A percentile compares a stretch with the other conserved stretches of the same genome.
Conservation (phyloP, 2,113 vertebrate genomes). For the Loxodonta africana region DNA sequence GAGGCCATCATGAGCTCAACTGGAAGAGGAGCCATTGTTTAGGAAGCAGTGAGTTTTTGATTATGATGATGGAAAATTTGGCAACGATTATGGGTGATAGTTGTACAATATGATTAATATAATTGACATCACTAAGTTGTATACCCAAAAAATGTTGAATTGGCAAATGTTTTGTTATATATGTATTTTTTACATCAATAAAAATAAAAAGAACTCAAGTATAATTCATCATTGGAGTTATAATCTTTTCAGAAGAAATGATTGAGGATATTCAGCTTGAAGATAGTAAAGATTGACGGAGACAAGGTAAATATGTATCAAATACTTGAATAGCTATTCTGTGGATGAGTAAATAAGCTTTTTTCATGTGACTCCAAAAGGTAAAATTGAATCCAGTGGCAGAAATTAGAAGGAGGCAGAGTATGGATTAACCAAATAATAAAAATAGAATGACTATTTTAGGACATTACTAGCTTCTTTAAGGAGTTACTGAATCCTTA, state of each 20-base stretch:
- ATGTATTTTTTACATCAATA: neutral
- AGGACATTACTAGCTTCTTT: neutral
- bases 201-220: neutral
- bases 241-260: neutral
- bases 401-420: conserved; percentile 8
- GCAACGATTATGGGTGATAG: neutral
- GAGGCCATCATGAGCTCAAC: neutral
- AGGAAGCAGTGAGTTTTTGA: neutral
- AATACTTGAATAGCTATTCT: neutral
- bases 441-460: neutral
- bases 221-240: neutral
- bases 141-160: neutral
- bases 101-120: neutral
- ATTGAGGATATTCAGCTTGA: neutral
- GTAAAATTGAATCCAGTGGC: neutral
- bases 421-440: conserved; percentile 1
- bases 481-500: neutral
- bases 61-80: neutral
- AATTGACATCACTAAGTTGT: neutral
- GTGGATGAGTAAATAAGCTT: conserved; percentile 17
- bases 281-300: neutral
- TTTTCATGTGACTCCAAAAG: neutral
- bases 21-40: neutral
- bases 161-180: neutral
- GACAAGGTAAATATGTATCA: neutral